Base-by-base conservation (phyloP, 2,888 invertebrate genomes). In the Acleris laterana region DNA sequence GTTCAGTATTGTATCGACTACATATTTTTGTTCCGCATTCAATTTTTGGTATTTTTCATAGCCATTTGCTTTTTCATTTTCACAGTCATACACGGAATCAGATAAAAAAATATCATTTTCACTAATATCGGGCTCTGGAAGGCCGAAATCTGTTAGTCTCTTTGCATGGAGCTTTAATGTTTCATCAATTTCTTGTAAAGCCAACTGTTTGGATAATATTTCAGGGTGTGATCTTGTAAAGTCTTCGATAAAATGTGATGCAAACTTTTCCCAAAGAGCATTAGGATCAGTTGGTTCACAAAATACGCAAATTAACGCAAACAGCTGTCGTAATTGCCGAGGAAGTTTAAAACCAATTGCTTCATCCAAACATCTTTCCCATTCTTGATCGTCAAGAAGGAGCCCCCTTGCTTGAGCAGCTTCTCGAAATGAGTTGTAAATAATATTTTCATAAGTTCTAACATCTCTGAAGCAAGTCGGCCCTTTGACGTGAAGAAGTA, bases 401-500 rank as follows among this genome's bases (percentile, higher is more conserved):
- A 63, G 56, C 20, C 58, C 61, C 32, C 57, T 62, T 52, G 62
- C 58, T 62, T 65, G 48, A 44, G 65, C 61, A 44, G 65, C 61
- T 61, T 38, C 61, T 61, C 56, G 56, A 65, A 61, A 65, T 63
- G 63, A 46, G 32, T 50, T 48, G 46, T 63, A 67, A 46, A 60
- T 48, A 61, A 57, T 17, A 44, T 62, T 62, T 67, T 68, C 62
- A 65, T 70, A 69, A 57, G 69, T 71, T 65, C 64, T 69, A 62
- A 68, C 63, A 63, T 71, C 71, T 65, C 63, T 67, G 69, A 70
- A 72, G 69, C 69, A 69, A 65, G 69, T 70, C 44, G 69, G 69
- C 66, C 69, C 70, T 70, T 68, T 72, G 62, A 72, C 69, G 66
- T 71, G 70, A 69, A 70, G 71, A 69, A 71, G 70, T 70, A 72